phyloP scores from a whole-genome alignment of 2,888 invertebrate genomes.

The Andrena fulva region DNA sequence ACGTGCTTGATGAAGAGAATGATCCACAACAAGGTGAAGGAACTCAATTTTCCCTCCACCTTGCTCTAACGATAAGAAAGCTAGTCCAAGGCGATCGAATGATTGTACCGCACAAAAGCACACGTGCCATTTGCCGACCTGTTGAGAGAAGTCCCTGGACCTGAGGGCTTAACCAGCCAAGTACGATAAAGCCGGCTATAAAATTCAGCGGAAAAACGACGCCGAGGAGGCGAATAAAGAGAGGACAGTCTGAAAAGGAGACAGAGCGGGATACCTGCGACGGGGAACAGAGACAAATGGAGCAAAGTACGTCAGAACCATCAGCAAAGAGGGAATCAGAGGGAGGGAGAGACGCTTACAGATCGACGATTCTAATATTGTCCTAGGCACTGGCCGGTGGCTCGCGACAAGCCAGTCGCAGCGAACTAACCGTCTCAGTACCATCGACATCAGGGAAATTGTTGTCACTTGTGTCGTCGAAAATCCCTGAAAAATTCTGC shows the following conservation, averaged over 20 bases:
- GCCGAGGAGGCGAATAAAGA: slow-evolving; percentile 27
- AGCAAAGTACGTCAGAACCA: slow-evolving; percentile 32
- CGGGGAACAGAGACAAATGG: slow-evolving; percentile 32
- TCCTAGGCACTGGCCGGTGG: slow-evolving; percentile 78
- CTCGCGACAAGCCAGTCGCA: slow-evolving; percentile 73
- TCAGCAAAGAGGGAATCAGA: slow-evolving; percentile 37
- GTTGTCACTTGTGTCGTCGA: slow-evolving; percentile 23
- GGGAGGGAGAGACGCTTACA: slow-evolving; percentile 58
- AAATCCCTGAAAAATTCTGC: slow-evolving; percentile 9
- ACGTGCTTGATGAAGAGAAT: too few relatives aligned
- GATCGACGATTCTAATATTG: slow-evolving; percentile 82
- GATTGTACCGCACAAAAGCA: not conserved
- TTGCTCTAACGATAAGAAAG: not conserved
- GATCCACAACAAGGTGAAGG: not conserved
- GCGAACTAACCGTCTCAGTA: slow-evolving; percentile 77
- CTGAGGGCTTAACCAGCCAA: slow-evolving; percentile 15
- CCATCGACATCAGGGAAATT: slow-evolving; percentile 62
- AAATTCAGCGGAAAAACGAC: slow-evolving; percentile 13
- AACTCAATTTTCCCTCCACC: not conserved
- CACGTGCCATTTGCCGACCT: slow-evolving; percentile 11
- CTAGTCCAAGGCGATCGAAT: slow-evolving; percentile 4
- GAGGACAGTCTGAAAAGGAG: slow-evolving; percentile 12
- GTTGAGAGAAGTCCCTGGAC: slow-evolving; percentile 20
- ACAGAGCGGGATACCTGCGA: not conserved
- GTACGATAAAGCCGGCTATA: slow-evolving; percentile 1